Percentiles rank a stretch among this genome's conserved stretches.
These are phyloP conservation scores for Mesorhabditis spiculigera DNA, from an alignment of 2,888 invertebrate species.

Conservation along the genomic window DNA sequence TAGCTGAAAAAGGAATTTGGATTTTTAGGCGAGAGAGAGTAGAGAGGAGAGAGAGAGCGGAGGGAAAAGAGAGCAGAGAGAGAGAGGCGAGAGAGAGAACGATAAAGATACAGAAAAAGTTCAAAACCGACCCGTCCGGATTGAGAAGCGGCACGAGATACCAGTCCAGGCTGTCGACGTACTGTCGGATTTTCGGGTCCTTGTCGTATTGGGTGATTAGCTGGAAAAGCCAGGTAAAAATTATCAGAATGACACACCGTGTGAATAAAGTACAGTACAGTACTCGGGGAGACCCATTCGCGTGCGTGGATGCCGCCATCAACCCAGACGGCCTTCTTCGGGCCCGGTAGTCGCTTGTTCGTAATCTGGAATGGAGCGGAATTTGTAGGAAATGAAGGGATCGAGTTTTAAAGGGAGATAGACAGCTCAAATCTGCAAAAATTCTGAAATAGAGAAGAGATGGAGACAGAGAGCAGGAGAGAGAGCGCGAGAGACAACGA, in stretches of 20 bases:
- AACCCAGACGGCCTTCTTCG: constrained; percentile 42
- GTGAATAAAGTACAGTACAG: constrained; percentile 54
- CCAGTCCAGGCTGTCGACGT: constrained; percentile 57
- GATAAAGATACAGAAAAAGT: too few species aligned
- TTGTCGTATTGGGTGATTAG: constrained; percentile 51
- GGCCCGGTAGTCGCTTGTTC: constrained; percentile 31
- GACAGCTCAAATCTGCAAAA: too few species aligned
- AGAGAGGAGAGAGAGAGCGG: too few species aligned
- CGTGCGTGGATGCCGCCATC: constrained; percentile 45
- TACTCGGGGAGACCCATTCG: constrained; percentile 52
- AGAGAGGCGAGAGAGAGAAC: too few species aligned
- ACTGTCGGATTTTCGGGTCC: constrained; percentile 41
- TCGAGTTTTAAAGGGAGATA: too few species aligned
- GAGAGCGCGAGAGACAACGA: too few species aligned
- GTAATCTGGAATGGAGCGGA: constrained; percentile 27
- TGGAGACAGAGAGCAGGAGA: too few species aligned
- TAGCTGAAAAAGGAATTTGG: constrained; percentile 14
- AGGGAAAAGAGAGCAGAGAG: too few species aligned
- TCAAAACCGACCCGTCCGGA: constrained; percentile 55
- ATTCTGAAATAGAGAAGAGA: too few species aligned
- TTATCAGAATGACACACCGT: constrained; percentile 22
- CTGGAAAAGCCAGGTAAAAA: constrained; percentile 18
- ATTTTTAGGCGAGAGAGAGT: neutral
- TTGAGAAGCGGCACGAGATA: constrained; percentile 56
- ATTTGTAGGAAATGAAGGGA: too few species aligned